Percentiles rank a stretch among this genome's conserved stretches.
Conservation (phyloP, 2,113 vertebrate genomes). For the Sorex araneus region DNA sequence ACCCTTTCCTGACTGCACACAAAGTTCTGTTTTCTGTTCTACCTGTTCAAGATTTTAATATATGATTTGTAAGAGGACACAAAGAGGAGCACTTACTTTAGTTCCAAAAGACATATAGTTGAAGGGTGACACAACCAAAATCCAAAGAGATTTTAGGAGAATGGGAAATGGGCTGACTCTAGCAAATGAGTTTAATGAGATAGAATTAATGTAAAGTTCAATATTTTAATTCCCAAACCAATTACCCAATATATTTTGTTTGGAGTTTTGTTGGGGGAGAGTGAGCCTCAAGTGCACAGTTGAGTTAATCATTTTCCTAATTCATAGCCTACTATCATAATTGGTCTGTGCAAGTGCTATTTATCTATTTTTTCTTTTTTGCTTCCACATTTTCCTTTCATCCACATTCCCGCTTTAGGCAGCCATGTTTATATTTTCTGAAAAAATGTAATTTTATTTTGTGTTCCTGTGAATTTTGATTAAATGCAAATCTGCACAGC, state of each 20-base stretch:
- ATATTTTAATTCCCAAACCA: constrained; percentile 5
- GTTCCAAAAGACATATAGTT: constrained; percentile 32
- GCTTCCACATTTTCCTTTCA: neutral
- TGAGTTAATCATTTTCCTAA: neutral
- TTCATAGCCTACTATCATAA: neutral
- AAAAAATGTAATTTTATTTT: constrained; percentile 49
- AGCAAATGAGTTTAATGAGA: constrained; percentile 51
- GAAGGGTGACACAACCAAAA: constrained; percentile 47
- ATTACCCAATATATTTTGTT: constrained; percentile 49
- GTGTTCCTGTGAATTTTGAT: constrained; percentile 53
- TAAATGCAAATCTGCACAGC: constrained; percentile 33
- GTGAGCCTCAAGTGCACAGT: neutral
- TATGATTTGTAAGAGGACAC: constrained; percentile 51
- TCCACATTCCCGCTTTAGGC: neutral
- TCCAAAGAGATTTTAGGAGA: constrained; percentile 60
- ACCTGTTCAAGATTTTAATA: constrained; percentile 56
- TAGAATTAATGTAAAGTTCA: constrained; percentile 55
- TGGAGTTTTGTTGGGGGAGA: constrained; percentile 22
- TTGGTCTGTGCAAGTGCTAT: neutral
- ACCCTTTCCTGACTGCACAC: neutral
- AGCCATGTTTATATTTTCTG: constrained; percentile 43
- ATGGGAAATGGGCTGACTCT: constrained; percentile 34
- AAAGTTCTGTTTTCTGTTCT: constrained; percentile 39
- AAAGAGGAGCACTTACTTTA: neutral
- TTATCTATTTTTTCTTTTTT: constrained; percentile 48